Conservation (phyloP, 2,888 invertebrate genomes). For the Aradus depressus region DNA sequence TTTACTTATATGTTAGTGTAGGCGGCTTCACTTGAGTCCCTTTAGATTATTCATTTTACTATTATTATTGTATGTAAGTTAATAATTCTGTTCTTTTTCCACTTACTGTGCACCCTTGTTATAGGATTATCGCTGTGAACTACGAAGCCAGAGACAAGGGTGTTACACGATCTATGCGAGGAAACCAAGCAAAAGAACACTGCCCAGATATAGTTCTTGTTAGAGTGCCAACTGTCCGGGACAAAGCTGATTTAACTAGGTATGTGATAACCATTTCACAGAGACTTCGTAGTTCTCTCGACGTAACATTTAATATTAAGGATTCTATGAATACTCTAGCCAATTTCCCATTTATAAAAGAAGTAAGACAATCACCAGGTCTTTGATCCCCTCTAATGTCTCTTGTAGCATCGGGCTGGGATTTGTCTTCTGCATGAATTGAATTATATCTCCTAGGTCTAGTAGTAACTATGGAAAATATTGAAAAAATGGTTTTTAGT, state of each 20-base stretch:
- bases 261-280: conserved; percentile 36
- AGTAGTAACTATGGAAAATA: too few species aligned
- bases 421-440: too few species aligned
- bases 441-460: too few species aligned
- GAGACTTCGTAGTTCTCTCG: not conserved
- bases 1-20: not conserved
- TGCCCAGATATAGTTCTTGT: conserved; percentile 81
- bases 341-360: not conserved
- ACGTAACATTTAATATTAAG: conserved; percentile 4
- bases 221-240: conserved; percentile 72
- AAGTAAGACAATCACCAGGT: too few species aligned
- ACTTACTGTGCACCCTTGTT: conserved; percentile 26
- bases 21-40: not conserved
- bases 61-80: not conserved
- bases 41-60: not conserved
- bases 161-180: conserved; percentile 81
- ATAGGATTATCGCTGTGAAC: conserved; percentile 91
- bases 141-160: conserved; percentile 88
- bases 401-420: too few species aligned
- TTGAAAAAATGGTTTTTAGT: too few species aligned
- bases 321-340: not conserved
- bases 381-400: too few species aligned
- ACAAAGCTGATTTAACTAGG: conserved; percentile 90
- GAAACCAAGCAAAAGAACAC: conserved; percentile 75
- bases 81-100: conserved; percentile 4